Percentiles rank a stretch among this genome's conserved stretches.
These are phyloP conservation scores for Sus cebifrons DNA, from an alignment of 2,797 vertebrate species.

Conservation along the genomic window DNA sequence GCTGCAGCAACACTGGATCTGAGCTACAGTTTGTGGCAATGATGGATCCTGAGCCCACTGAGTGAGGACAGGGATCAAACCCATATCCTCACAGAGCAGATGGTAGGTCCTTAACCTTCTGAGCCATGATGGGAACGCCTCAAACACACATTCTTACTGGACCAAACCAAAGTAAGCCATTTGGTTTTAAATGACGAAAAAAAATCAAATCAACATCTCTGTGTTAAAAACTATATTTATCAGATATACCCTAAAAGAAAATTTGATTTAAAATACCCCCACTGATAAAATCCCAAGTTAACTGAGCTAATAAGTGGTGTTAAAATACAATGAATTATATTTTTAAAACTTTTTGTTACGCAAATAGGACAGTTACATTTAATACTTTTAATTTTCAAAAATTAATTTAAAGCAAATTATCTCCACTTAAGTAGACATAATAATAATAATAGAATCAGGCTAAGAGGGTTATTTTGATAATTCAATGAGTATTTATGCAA, in stretches of 20 bases:
- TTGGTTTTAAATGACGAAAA: neutral
- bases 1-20: too few relatives aligned
- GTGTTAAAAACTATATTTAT: neutral
- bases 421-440: conserved; percentile 63
- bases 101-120: too few relatives aligned
- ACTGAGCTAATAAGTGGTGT: neutral
- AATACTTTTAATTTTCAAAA: conserved; percentile 72
- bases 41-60: too few relatives aligned
- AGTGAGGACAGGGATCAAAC: too few relatives aligned
- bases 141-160: too few relatives aligned
- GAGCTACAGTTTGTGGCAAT: too few relatives aligned
- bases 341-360: conserved; percentile 46
- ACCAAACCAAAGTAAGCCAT: neutral
- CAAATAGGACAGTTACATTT: conserved; percentile 56
- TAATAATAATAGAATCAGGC: conserved; percentile 25
- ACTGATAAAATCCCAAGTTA: neutral
- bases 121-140: too few relatives aligned
- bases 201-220: neutral
- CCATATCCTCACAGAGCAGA: too few relatives aligned
- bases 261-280: neutral
- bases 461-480: conserved; percentile 27
- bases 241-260: neutral
- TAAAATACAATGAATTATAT: neutral
- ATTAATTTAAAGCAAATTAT: conserved; percentile 66
- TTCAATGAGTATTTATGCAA: neutral